Evolutionary conservation across 2,797 vertebrate genomes (phyloP), one percentile per base, ranked within the genome.

Genomic region (Squalus acanthias): DNA sequence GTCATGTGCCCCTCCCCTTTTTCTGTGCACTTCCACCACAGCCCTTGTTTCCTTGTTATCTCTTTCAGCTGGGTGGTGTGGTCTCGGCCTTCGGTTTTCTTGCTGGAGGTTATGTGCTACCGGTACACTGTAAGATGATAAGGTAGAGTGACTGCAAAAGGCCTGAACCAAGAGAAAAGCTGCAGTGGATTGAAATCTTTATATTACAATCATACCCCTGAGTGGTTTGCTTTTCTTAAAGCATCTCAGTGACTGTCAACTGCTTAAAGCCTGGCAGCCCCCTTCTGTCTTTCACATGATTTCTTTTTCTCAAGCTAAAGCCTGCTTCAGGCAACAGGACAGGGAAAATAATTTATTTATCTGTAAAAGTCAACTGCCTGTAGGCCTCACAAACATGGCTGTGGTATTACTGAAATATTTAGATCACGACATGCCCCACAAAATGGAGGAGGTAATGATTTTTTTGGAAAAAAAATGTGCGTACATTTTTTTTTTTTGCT

Each of bases 331-430:
- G 94, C 94, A 74, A 95, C 15, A 76, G 50, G 70, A 95, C 15
- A n/a, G 70, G 29, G 53, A 95, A 74, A 95, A 76, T 95, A n/a
- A 95, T 95, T 95, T 95, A 95, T 95, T 95, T 76, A 95, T 76
- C 46, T 76, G 65, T 69, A 70, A 53, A 94, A 95, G 93, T 95
- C 53, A 95, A 95, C 50, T 95, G 94, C 69, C 50, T 76, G 50
- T 7, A 95, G 70, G 94, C 24, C 70, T 57, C 26, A 50, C 94
- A 95, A 76, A 95, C 50, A 72, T 60, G 0, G 50, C 29, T 33
- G 70, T 95, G 29, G 50, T 20, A 74, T 57, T 76, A 24, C 50
- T 95, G 60, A 95, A 95, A 95, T 95, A 95, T 95, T 95, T 95
- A 76, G 70, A 74, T 57, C 50, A 4, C 26, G 2, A 17, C 6